These are phyloP conservation scores for Phyllopteryx taeniolatus DNA, from an alignment of 2,113 vertebrate genomes.

Conservation along the genomic window DNA sequence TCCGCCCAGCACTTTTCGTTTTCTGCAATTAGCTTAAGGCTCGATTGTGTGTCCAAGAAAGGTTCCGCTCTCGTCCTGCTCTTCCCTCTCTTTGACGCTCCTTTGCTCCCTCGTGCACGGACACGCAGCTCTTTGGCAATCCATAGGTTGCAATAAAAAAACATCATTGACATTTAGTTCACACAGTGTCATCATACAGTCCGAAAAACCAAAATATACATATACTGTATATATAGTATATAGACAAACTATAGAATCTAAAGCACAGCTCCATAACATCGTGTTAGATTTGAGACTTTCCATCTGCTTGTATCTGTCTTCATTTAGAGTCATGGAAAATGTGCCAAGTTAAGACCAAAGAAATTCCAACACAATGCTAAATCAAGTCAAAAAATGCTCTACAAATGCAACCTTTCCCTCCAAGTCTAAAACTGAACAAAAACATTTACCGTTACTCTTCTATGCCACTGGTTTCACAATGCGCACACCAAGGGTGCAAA, in stretches of 20 bases:
- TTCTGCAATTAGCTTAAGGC: conserved; percentile 88
- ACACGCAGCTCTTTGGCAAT: conserved; percentile 72
- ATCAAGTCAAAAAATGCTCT: conserved; percentile 55
- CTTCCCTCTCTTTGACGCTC: conserved; percentile 23
- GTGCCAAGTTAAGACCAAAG: conserved; percentile 47
- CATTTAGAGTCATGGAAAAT: conserved; percentile 47
- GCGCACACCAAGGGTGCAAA: conserved; percentile 57
- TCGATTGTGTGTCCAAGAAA: conserved; percentile 82
- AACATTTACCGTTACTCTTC: conserved; percentile 70
- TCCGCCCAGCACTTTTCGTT: conserved; percentile 73
- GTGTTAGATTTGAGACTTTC: conserved; percentile 68
- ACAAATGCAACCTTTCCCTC: conserved; percentile 68
- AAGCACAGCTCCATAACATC: conserved; percentile 69
- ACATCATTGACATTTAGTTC: conserved; percentile 61
- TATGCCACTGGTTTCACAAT: conserved; percentile 75
- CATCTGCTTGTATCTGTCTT: conserved; percentile 50
- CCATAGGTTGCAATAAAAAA: conserved; percentile 77
- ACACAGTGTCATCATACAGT: conserved; percentile 71
- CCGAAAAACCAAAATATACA: conserved; percentile 57
- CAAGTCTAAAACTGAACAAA: conserved; percentile 73
- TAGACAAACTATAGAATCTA: conserved; percentile 71
- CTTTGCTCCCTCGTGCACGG: conserved; percentile 34
- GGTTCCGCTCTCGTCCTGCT: conserved; percentile 40
- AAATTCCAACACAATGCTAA: conserved; percentile 58
- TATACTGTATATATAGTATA: conserved; percentile 12